phyloP scores from a whole-genome alignment of 2,113 vertebrate species.

The Candoia aspera region DNA sequence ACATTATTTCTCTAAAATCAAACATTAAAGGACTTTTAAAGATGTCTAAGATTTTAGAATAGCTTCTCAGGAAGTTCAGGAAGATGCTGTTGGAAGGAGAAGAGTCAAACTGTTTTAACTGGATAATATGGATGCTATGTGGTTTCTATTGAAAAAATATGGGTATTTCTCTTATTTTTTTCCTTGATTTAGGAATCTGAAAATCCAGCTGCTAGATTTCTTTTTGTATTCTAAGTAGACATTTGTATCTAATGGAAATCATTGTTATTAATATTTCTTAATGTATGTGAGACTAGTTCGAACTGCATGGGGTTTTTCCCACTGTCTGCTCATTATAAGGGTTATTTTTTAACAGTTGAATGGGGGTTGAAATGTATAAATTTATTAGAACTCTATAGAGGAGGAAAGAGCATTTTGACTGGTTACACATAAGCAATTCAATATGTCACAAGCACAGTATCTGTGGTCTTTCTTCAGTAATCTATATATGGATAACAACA shows the following conservation, averaged over 20 bases:
- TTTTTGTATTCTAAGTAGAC: background rate
- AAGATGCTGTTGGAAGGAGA: background rate
- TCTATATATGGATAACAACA: background rate
- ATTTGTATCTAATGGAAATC: background rate
- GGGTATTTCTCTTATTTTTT: background rate
- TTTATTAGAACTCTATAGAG: background rate
- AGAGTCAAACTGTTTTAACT: background rate
- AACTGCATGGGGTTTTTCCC: background rate
- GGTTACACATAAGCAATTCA: background rate
- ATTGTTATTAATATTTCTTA: background rate
- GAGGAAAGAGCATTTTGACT: background rate
- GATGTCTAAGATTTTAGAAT: background rate
- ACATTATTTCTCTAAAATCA: no score
- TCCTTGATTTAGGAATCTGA: background rate
- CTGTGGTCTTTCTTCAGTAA: background rate
- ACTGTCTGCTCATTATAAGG: background rate
- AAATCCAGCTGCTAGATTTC: background rate
- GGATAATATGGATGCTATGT: background rate
- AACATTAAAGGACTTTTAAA: background rate
- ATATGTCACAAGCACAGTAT: background rate
- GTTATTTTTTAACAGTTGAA: background rate
- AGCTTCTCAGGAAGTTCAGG: background rate
- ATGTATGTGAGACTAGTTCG: background rate
- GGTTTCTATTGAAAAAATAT: background rate
- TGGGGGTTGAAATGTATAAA: background rate